Percentiles rank a stretch among this genome's conserved stretches.
These are phyloP conservation scores for Circaetus cinerascens DNA, from an alignment of 2,113 vertebrate genomes.

Conservation along the genomic window DNA sequence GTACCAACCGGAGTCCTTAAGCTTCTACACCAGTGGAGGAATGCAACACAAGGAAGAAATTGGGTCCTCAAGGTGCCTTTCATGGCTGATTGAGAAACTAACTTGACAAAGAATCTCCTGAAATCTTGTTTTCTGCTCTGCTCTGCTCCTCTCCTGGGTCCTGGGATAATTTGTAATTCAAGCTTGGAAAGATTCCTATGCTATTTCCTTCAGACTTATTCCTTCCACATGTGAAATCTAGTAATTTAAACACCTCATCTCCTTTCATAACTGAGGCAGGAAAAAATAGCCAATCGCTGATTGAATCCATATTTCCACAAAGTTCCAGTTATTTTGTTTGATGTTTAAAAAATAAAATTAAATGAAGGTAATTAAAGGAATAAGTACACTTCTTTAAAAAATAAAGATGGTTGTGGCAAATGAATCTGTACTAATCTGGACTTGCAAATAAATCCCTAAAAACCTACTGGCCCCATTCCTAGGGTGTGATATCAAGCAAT, in stretches of 20 bases:
- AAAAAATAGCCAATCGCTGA: slow-evolving; percentile 64
- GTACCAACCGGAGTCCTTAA: slow-evolving; percentile 17
- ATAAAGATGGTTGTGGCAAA: slow-evolving; percentile 47
- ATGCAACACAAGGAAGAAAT: slow-evolving; percentile 60
- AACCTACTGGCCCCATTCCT: slow-evolving; percentile 52
- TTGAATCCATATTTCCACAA: slow-evolving; percentile 73
- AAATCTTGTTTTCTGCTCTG: slow-evolving; percentile 71
- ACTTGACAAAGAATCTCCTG: slow-evolving; percentile 60
- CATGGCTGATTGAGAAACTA: slow-evolving; percentile 62
- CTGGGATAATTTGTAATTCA: slow-evolving; percentile 75
- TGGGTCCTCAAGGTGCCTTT: slow-evolving; percentile 63
- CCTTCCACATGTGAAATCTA: slow-evolving; percentile 79
- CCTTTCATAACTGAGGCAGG: slow-evolving; percentile 66
- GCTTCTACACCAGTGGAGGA: slow-evolving; percentile 20
- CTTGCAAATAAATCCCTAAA: slow-evolving; percentile 64
- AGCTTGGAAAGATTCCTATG: slow-evolving; percentile 75
- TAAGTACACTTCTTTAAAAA: neutral
- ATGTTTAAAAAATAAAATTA: slow-evolving; percentile 29
- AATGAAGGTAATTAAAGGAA: slow-evolving; percentile 61
- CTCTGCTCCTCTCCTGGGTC: slow-evolving; percentile 69
- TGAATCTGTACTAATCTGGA: slow-evolving; percentile 50
- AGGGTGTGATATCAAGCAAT: slow-evolving; percentile 45
- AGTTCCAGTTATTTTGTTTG: slow-evolving; percentile 67
- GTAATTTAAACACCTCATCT: slow-evolving; percentile 82
- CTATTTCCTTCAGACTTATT: slow-evolving; percentile 79